Evolutionary conservation across 2,797 vertebrate species (phyloP).

Genomic region (Saxicola maurus): DNA sequence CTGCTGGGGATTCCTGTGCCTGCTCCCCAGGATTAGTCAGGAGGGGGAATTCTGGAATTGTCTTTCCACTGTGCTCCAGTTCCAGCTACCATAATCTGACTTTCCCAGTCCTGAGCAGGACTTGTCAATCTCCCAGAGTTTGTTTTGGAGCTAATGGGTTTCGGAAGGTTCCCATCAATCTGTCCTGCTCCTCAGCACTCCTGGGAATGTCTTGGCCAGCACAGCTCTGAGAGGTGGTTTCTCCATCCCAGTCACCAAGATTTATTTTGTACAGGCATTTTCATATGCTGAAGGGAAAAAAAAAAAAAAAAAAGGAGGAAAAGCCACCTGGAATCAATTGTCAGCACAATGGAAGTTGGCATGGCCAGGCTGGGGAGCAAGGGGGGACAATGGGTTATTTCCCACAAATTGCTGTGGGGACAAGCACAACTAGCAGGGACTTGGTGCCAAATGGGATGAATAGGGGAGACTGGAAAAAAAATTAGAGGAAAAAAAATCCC

Average conservation of each 20-base stretch:
- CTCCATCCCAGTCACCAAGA: not conserved
- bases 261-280: slow-evolving; percentile 21
- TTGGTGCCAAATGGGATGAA: slow-evolving; percentile 30
- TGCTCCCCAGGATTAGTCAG: not conserved
- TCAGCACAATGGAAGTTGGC: slow-evolving; percentile 48
- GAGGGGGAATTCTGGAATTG: not conserved
- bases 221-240: not conserved
- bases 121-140: not conserved
- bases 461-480: slow-evolving; percentile 10
- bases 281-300: not conserved
- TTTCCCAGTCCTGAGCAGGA: not conserved
- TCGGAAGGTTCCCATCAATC: slow-evolving; percentile 22
- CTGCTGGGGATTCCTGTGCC: not conserved
- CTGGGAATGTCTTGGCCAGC: not conserved
- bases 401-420: slow-evolving; percentile 39
- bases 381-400: slow-evolving; percentile 40
- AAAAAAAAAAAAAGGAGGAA: not conserved
- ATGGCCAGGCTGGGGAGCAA: slow-evolving; percentile 22
- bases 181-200: not conserved
- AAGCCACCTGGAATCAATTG: slow-evolving; percentile 41
- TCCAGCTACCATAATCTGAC: not conserved
- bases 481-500: not conserved
- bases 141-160: not conserved
- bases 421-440: not conserved
- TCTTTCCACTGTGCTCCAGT: not conserved